Evolutionary conservation across 2,113 vertebrate species (phyloP).

Genomic region (Tupaia tana): DNA sequence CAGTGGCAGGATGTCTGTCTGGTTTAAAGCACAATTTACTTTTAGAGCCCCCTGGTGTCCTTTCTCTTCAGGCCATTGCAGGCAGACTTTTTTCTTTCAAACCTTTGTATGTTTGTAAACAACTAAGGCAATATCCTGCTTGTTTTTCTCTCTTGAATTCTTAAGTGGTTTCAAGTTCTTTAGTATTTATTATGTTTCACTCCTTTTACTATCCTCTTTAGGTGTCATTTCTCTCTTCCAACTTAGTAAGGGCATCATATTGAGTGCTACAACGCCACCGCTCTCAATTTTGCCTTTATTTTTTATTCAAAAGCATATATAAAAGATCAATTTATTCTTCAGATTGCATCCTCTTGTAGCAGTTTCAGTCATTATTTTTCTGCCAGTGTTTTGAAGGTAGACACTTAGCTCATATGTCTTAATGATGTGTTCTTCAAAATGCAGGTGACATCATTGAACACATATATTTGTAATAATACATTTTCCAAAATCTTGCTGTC

Average conservation of each 20-base stretch:
- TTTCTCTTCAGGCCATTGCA: background rate
- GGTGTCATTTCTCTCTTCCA: slow-evolving; percentile 21
- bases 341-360: background rate
- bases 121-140: background rate
- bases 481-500: slow-evolving; percentile 29
- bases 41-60: background rate
- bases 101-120: background rate
- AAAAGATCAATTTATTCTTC: slow-evolving; percentile 40
- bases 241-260: background rate
- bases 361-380: slow-evolving; percentile 51
- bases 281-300: slow-evolving; percentile 58
- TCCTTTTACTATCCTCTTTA: slow-evolving; percentile 3
- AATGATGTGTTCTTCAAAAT: slow-evolving; percentile 60
- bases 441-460: slow-evolving; percentile 51
- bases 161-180: slow-evolving; percentile 43
- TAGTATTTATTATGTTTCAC: slow-evolving; percentile 30
- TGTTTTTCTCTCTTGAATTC: slow-evolving; percentile 28
- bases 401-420: slow-evolving; percentile 61
- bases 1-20: background rate
- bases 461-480: slow-evolving; percentile 15
- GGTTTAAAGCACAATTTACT: background rate
- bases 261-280: slow-evolving; percentile 41
- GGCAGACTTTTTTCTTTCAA: background rate
- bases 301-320: slow-evolving; percentile 41
- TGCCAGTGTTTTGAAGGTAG: slow-evolving; percentile 51